phyloP scores from a whole-genome alignment of 2,797 vertebrate species.

The Tarsius wallacei region DNA sequence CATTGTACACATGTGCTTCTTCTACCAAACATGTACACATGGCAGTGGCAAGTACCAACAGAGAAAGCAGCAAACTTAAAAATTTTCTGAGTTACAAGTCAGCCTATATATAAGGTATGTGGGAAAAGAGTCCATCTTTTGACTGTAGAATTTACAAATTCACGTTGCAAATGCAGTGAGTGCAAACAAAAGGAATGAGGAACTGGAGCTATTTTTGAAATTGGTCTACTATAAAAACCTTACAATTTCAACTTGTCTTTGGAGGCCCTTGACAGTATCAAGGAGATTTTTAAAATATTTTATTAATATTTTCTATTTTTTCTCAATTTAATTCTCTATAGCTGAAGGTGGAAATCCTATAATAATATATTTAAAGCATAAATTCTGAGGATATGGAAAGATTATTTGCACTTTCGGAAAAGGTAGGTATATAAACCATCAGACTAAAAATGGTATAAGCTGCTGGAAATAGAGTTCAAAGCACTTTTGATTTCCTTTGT shows the following conservation, averaged over 20 bases:
- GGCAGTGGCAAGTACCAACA: background rate
- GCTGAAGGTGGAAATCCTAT: background rate
- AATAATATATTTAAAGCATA: background rate
- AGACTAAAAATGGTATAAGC: slow-evolving; percentile 40
- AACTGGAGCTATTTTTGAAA: background rate
- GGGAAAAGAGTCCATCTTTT: background rate
- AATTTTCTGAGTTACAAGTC: background rate
- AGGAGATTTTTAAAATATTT: background rate
- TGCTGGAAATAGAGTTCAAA: slow-evolving; percentile 54
- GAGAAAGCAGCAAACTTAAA: background rate
- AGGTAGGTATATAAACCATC: background rate
- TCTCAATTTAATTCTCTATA: background rate
- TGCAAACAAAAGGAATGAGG: background rate
- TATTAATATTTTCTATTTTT: background rate
- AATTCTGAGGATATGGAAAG: slow-evolving; percentile 20
- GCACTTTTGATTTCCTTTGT: slow-evolving; percentile 70
- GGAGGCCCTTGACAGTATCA: background rate
- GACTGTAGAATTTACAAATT: background rate
- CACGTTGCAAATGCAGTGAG: background rate
- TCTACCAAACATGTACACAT: too few species aligned
- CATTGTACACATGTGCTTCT: background rate
- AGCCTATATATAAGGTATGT: background rate
- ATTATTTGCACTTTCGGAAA: slow-evolving; percentile 49
- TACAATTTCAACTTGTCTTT: background rate
- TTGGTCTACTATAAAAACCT: background rate